phyloP scores from a whole-genome alignment of 2,113 vertebrate genomes.

The Picathartes gymnocephalus region DNA sequence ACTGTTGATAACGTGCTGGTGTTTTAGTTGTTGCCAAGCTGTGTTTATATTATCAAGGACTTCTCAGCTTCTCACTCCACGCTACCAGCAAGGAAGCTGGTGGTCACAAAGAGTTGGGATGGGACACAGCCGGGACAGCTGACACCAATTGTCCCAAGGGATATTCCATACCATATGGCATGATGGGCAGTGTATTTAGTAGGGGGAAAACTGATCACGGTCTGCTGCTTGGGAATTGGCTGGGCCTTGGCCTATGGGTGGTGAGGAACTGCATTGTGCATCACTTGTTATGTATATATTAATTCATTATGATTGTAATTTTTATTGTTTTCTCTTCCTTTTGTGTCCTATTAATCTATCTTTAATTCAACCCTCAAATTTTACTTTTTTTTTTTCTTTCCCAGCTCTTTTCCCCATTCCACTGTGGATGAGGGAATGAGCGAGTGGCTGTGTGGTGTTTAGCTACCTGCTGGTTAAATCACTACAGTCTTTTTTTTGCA shows the following conservation, averaged over 20 bases:
- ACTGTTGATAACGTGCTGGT: neutral
- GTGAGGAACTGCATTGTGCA: neutral
- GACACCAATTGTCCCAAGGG: neutral
- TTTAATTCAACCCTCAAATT: neutral
- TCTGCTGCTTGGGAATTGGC: neutral
- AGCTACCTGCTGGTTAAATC: neutral
- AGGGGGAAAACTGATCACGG: neutral
- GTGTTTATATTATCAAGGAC: neutral
- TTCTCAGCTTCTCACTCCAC: neutral
- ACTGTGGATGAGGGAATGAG: neutral
- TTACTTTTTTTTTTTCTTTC: neutral
- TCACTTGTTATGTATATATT: neutral
- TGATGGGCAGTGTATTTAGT: neutral
- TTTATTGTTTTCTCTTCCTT: neutral
- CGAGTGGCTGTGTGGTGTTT: neutral
- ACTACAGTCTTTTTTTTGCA: fast-evolving
- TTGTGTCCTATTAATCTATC: neutral
- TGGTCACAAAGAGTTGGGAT: neutral
- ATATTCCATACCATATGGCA: neutral
- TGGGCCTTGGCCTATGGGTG: neutral
- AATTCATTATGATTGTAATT: neutral
- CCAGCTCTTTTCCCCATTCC: neutral
- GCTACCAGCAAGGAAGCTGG: neutral
- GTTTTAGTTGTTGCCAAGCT: neutral
- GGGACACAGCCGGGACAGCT: neutral